Evolutionary conservation across 2,113 vertebrate genomes (phyloP), one percentile per base, ranked within the genome.

Genomic region (Lycocorax pyrrhopterus): DNA sequence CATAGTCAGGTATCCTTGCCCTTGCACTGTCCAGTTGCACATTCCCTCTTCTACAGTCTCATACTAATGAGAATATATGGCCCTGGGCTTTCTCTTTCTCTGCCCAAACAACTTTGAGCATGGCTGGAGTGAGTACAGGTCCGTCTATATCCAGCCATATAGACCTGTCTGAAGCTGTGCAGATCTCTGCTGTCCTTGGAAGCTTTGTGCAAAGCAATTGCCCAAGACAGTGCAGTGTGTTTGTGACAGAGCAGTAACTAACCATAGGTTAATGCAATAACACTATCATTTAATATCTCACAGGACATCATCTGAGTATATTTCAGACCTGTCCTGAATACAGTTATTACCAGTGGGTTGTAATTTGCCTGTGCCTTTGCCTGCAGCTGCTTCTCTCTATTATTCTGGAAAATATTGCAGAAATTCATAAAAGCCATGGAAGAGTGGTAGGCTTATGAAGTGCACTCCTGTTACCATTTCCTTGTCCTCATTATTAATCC

Each of bases 341-440:
- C 41, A 77, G 79, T 63, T 81, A 59, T 71, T 86, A 64, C 68
- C 83, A 62, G 32, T 18, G 76, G 41, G 17, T 8, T 81, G n/a
- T 35, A 78, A 93, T 92, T 84, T 84, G 44, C 90, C 79, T 63
- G 8, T 56, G 88, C 69, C 63, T 95, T 83, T 88, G 58, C 73
- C 89, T 49, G 87, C 53, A 93, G 79, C 79, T 77, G 63, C 75
- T 94, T 59, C 55, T 94, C 81, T 80, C 87, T 91, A 52, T 95
- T 96, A 71, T 73, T 74, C 84, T 55, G 81, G 51, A 30, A 94
- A 87, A 74, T 62, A 95, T 12, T 79, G 72, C 27, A 88, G 72
- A 93, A 92, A 84, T 68, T 44, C 62, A 90, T 66, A 81, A 90
- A 94, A 93, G 59, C 55, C 66, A 46, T 0, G 0, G 52, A 84